Evolutionary conservation across 2,113 vertebrate species (phyloP), one percentile per base, ranked within the genome.

Genomic region (Carettochelys insculpta): DNA sequence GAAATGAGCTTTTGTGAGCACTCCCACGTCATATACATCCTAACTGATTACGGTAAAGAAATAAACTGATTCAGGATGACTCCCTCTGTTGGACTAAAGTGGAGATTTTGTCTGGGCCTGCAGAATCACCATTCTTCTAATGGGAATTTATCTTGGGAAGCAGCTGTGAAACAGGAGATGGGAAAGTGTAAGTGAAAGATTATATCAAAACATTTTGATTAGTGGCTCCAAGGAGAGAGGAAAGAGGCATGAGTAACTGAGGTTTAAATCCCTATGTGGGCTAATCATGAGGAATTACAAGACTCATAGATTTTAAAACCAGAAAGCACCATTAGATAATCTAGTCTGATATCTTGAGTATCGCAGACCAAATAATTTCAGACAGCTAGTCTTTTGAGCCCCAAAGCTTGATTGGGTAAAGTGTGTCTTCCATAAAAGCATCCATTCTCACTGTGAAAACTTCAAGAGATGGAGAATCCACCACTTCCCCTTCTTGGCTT

Each of bases 281-380:
- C 52, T 54, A 86, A 78, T 95, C 83, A 84, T 20, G 12, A 95
- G 82, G 54, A 94, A 87, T 92, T 90, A 86, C 4, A 48, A 85
- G 76, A 92, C 29, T 90, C 86, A 89, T 2, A 91, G n/a, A 71
- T 86, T 90, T 87, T 78, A 82, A n/a, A 92, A 88, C 82, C 91
- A 95, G 68, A 90, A 83, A 12, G 45, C 65, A 95, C 92, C 76
- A 95, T 94, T 71, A 93, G 86, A 82, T 71, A 92, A 43, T 92
- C 20, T 83, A 93, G 75, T 85, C 68, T 94, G 90, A 96, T 88
- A 80, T 95, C 58, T 76, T 86, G 51, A 77, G 43, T 88, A 81
- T 79, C 47, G 29, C 4, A 3, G 53, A 9, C 29, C 75, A 78
- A 12, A 76, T 58, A 61, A 89, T 38, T 94, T 82, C 17, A 90